Evolutionary conservation across 2,797 vertebrate species (phyloP).

Genomic region (Caiman crocodilus): DNA sequence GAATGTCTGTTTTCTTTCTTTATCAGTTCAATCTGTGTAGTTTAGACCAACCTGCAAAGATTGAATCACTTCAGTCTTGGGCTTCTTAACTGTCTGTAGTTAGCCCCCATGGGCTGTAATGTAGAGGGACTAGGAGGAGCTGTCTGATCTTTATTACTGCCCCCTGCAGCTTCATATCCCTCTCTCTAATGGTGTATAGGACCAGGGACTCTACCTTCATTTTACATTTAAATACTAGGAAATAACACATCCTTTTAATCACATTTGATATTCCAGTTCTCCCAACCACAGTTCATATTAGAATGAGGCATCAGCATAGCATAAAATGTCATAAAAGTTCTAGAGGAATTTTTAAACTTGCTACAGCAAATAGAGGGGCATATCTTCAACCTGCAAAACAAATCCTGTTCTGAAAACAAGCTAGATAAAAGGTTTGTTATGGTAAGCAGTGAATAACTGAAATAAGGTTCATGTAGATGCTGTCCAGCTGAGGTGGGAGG

Average conservation of each 20-base stretch:
- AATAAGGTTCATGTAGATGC: not conserved
- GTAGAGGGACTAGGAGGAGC: no score
- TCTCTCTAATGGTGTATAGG: no score
- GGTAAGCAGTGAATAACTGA: not conserved
- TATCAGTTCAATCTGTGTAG: no score
- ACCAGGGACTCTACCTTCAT: no score
- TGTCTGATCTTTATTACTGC: no score
- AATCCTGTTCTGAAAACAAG: not conserved
- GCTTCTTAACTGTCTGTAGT: no score
- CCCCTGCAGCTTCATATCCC: no score
- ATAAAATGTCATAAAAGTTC: not conserved
- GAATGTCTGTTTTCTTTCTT: no score
- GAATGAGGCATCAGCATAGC: not conserved
- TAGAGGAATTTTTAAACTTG: not conserved
- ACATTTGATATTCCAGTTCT: not conserved
- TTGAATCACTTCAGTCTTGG: no score
- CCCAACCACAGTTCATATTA: not conserved
- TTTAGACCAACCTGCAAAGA: no score
- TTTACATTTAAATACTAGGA: no score
- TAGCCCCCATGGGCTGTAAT: no score
- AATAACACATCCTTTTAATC: not conserved
- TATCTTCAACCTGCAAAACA: not conserved
- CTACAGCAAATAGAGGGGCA: not conserved
- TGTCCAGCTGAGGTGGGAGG: not conserved
- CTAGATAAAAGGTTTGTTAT: not conserved